Conservation (phyloP, 2,113 vertebrate genomes). For the Cyanoramphus novaezelandiae region DNA sequence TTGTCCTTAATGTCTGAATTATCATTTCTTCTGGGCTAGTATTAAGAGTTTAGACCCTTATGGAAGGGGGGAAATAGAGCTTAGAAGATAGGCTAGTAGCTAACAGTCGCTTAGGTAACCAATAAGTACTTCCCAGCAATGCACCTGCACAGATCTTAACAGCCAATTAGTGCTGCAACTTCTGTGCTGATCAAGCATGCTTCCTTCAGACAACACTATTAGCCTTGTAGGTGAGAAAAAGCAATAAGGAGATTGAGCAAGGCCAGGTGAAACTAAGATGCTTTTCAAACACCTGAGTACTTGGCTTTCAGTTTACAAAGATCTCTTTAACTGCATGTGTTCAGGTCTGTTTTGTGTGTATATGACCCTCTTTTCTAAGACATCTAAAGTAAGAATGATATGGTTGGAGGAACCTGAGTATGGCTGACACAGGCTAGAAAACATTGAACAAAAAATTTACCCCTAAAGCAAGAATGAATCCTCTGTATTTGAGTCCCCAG, state of each 20-base stretch:
- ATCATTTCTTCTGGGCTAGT: background rate
- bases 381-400: background rate
- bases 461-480: background rate
- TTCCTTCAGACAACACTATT: background rate
- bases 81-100: background rate
- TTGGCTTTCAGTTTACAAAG: background rate
- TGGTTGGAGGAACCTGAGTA: background rate
- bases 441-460: background rate
- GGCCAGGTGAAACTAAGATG: background rate
- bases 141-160: background rate
- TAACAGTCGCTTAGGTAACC: background rate
- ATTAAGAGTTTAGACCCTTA: background rate
- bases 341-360: background rate
- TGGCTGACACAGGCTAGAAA: background rate
- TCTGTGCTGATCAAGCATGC: background rate
- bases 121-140: background rate
- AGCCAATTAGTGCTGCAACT: background rate
- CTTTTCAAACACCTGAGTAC: background rate
- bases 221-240: background rate
- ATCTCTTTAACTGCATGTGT: background rate
- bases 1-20: background rate
- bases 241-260: fast-evolving
- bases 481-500: background rate
- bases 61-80: background rate
- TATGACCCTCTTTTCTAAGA: background rate